A percentile compares a stretch with the other conserved stretches of the same genome.
These are phyloP conservation scores for Callospermophilus lateralis DNA, from an alignment of 2,113 vertebrate species.

Conservation along the genomic window DNA sequence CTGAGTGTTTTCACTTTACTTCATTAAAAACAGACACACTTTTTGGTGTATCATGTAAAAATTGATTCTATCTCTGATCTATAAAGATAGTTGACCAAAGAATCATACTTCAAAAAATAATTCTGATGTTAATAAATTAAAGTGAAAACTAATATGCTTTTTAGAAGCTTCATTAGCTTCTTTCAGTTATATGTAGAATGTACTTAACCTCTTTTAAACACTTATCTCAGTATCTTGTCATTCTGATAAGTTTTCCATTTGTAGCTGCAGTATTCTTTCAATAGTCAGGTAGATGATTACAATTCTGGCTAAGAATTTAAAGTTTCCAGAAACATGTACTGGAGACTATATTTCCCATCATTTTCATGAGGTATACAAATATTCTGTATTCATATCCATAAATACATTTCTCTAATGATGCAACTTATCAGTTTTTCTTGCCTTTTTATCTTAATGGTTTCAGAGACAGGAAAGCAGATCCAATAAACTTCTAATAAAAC, in stretches of 20 bases:
- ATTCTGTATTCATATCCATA: background rate
- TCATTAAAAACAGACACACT: background rate
- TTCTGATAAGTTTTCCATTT: slow-evolving; percentile 32
- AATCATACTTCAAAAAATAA: slow-evolving; percentile 59
- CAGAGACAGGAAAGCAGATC: background rate
- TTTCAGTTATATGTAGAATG: background rate
- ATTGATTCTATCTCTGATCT: background rate
- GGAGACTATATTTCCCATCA: background rate
- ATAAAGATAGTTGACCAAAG: slow-evolving; percentile 6
- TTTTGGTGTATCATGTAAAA: slow-evolving; percentile 15
- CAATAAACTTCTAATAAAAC: background rate
- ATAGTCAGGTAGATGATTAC: background rate
- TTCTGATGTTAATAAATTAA: slow-evolving; percentile 47
- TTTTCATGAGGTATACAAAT: slow-evolving; percentile 7
- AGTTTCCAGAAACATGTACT: slow-evolving; percentile 1
- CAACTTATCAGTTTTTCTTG: background rate
- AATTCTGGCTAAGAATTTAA: slow-evolving; percentile 39
- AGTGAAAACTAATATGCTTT: background rate
- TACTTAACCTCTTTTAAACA: slow-evolving; percentile 4
- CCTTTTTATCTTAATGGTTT: background rate
- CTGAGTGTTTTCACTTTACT: background rate
- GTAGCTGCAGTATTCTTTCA: background rate
- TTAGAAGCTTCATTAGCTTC: background rate
- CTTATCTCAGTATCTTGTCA: background rate
- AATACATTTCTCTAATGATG: slow-evolving; percentile 28